Base-by-base conservation (phyloP, 2,113 vertebrate genomes). In the Megaceryle maxima region DNA sequence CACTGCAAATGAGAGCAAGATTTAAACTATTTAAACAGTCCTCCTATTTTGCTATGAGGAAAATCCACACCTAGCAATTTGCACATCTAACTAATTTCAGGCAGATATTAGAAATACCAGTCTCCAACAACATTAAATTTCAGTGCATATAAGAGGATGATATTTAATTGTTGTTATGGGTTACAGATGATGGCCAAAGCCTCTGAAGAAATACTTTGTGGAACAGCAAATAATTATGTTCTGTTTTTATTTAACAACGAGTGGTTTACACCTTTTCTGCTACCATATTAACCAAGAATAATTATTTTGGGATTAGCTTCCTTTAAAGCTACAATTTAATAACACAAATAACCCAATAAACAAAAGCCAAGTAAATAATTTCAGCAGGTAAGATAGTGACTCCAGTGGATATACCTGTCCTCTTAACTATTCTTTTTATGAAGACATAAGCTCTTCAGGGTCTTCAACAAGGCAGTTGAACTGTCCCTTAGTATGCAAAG, bases 391-490 rank as follows among this genome's bases (percentile, higher is more conserved):
- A 75, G 20, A 33, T 51, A 69, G 92, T 8, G 26, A 82, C 76
- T 96, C 93, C 96, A 98, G 96, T 97, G 94, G 90, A 94, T 89
- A 94, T 87, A 94, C 53, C 44, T 63, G 88, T 96, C 94, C 59
- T 90, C 75, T 85, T 88, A 84, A 96, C 76, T 76, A n/a, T 70
- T 74, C 78, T 87, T 82, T 89, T 89, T 57, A 43, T 33, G 29
- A 90, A 84, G 81, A 95, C 50, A 89, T 13, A 66, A 77, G 35
- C 69, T 95, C 89, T 96, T 83, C 75, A 81, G 86, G 73, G 37
- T 39, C 67, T 68, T 79, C 86, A 75, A 76, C 78, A 90, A 96
- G 85, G 94, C 37, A 72, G 88, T 9, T 83, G 83, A 96, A 85
- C 79, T 41, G 57, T 43, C 80, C 91, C 93, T 92, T 66, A 90